A percentile compares a stretch with the other conserved stretches of the same genome.
These are phyloP conservation scores for Cerastis leucographa DNA, from an alignment of 2,888 invertebrate species.

Conservation along the genomic window DNA sequence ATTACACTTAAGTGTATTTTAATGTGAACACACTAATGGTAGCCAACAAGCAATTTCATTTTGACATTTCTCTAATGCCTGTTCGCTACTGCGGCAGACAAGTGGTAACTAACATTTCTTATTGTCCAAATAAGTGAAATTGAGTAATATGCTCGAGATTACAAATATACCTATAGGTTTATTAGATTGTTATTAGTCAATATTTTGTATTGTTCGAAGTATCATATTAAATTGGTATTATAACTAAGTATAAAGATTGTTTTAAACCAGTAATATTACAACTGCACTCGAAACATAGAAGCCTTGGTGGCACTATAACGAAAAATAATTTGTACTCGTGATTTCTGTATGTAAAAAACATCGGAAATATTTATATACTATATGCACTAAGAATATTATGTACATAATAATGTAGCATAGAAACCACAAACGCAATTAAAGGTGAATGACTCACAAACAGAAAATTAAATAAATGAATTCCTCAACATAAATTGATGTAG, in stretches of 20 bases:
- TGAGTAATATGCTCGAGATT: slow-evolving; percentile 61
- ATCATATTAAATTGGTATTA: slow-evolving; percentile 35
- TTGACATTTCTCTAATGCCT: slow-evolving; percentile 68
- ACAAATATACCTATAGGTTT: slow-evolving; percentile 55
- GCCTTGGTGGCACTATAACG: slow-evolving; percentile 60
- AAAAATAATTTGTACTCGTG: slow-evolving; percentile 67
- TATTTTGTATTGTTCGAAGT: slow-evolving; percentile 46
- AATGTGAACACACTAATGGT: slow-evolving; percentile 32
- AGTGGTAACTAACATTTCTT: slow-evolving; percentile 85
- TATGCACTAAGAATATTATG: slow-evolving; percentile 66
- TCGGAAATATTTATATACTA: slow-evolving; percentile 66
- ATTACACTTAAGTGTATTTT: slow-evolving; percentile 43
- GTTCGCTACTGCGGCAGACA: slow-evolving; percentile 72
- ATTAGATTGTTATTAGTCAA: slow-evolving; percentile 39
- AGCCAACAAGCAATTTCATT: slow-evolving; percentile 18
- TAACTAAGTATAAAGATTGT: slow-evolving; percentile 27
- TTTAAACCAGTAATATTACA: slow-evolving; percentile 50
- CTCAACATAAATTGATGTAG: slow-evolving; percentile 67
- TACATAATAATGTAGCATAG: slow-evolving; percentile 63
- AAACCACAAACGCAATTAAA: slow-evolving; percentile 74
- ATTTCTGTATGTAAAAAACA: slow-evolving; percentile 62
- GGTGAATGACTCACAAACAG: slow-evolving; percentile 76
- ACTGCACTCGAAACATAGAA: slow-evolving; percentile 59
- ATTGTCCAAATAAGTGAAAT: slow-evolving; percentile 80
- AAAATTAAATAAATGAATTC: slow-evolving; percentile 64